Conservation (phyloP, 2,113 vertebrate genomes). For the Cyanoderma ruficeps region DNA sequence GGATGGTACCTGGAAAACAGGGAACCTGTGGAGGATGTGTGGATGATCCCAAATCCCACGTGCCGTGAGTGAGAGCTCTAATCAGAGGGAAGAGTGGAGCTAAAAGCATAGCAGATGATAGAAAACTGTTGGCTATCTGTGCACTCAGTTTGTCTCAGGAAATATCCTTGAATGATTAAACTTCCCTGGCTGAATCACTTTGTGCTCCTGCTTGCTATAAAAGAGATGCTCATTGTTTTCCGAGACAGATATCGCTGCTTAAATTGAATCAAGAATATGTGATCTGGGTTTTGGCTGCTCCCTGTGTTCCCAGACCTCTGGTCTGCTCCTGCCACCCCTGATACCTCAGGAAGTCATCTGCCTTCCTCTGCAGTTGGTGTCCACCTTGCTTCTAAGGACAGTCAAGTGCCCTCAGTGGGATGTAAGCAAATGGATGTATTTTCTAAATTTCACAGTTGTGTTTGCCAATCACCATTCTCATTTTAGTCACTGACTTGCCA, state of each 20-base stretch:
- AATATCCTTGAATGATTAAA: conserved; percentile 46
- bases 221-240: neutral
- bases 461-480: neutral
- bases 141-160: conserved; percentile 47
- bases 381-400: neutral
- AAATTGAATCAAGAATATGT: neutral
- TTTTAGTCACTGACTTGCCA: neutral
- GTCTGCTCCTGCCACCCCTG: neutral
- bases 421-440: neutral
- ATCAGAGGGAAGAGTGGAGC: conserved; percentile 30
- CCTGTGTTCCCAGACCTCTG: neutral
- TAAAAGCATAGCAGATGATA: conserved; percentile 52
- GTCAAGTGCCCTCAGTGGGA: accelerated
- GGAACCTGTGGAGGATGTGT: accelerated
- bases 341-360: neutral
- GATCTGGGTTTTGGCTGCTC: neutral
- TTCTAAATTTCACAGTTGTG: neutral
- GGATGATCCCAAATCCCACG: neutral
- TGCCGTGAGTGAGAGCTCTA: neutral
- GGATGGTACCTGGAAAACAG: neutral
- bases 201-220: neutral
- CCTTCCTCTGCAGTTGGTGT: neutral
- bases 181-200: neutral
- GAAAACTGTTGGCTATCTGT: conserved; percentile 24
- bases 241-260: neutral